A percentile compares a stretch with the other conserved stretches of the same genome.
phyloP scores from a whole-genome alignment of 2,113 vertebrate genomes.

The Lipophrys pholis region DNA sequence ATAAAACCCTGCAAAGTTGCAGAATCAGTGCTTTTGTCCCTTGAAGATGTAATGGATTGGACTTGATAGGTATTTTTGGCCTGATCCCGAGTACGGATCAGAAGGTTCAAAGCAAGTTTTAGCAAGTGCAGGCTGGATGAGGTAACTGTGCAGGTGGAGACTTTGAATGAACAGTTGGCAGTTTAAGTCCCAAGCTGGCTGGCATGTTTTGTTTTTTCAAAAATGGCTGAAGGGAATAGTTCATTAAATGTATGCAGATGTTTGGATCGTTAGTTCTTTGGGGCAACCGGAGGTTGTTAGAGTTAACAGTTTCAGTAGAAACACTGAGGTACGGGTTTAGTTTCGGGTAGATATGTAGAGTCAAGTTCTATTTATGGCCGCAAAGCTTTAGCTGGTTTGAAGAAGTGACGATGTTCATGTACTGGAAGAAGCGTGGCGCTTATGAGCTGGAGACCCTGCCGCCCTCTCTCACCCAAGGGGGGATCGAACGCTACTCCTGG shows the following conservation, averaged over 20 bases:
- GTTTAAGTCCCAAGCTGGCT: constrained; percentile 35
- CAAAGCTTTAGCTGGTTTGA: neutral
- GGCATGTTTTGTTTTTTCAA: constrained; percentile 26
- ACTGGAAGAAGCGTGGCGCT: constrained; percentile 91
- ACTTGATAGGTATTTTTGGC: constrained; percentile 22
- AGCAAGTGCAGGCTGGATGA: constrained; percentile 56
- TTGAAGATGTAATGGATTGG: constrained; percentile 36
- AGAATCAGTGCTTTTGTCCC: constrained; percentile 18
- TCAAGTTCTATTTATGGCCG: neutral
- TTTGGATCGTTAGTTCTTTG: neutral
- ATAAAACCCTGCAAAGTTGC: constrained; percentile 12
- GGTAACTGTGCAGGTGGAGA: constrained; percentile 69
- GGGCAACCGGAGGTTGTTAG: neutral
- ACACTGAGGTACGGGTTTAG: neutral
- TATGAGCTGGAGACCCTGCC: constrained; percentile 92
- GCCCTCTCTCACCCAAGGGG: constrained; percentile 65
- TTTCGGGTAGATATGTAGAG: neutral
- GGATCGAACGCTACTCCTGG: constrained; percentile 91
- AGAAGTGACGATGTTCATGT: constrained; percentile 87
- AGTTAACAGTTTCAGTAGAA: neutral
- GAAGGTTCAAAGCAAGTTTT: constrained; percentile 67
- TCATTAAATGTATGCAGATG: constrained; percentile 14
- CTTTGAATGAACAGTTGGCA: constrained; percentile 50
- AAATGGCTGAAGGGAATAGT: constrained; percentile 33
- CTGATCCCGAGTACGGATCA: constrained; percentile 12